Evolutionary conservation across 2,113 vertebrate genomes (phyloP), one percentile per base, ranked within the genome.

Genomic region (Mirza zaza): DNA sequence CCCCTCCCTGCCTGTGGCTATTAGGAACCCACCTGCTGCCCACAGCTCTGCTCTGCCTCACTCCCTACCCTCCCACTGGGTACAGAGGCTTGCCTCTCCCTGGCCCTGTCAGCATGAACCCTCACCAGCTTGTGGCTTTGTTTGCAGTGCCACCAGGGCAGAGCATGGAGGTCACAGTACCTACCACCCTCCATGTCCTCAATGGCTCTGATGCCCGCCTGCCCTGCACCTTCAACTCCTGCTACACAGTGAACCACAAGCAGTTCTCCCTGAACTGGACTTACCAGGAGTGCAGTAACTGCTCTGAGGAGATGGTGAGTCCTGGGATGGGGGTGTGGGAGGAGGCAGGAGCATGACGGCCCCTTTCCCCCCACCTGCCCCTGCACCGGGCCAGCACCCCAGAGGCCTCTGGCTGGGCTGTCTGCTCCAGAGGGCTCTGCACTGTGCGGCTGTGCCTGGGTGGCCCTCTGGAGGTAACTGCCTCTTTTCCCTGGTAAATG

Each of bases 261-360:
- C 99, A 98, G 95, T 99, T 99, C 98, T 98, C 98, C 97, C 99
- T 99, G 98, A 99, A 99, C 98, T 99, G 99, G 99, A 99, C 99
- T 0, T 99, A 99, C 98, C 99, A 99, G 97, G 98, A 98, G 57
- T 98, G 99, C 8, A 13, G 20, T 2, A 99, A 99, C 89, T 99
- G 99, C 95, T 99, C 99, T 0, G 99, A 99, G 95, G 99, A 99
- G 95, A 99, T 98, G 99, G 99, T 99, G 98, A 99, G 99, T 97
- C 76, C 82, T 0, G 27, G 55, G 83, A 52, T 0, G 3, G 45
- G n/a, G 3, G 6, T 2, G 0, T 15, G 2, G 68, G 27, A 36
- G 39, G 59, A n/a, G 71, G 12, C 18, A 32, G 39, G 48, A 63
- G n/a, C 4, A 6, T 1, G n/a, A 82, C 48, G 63, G 12, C 50